These are phyloP conservation scores for Abrostola triplasia DNA, from an alignment of 2,888 invertebrate genomes.

Conservation along the genomic window DNA sequence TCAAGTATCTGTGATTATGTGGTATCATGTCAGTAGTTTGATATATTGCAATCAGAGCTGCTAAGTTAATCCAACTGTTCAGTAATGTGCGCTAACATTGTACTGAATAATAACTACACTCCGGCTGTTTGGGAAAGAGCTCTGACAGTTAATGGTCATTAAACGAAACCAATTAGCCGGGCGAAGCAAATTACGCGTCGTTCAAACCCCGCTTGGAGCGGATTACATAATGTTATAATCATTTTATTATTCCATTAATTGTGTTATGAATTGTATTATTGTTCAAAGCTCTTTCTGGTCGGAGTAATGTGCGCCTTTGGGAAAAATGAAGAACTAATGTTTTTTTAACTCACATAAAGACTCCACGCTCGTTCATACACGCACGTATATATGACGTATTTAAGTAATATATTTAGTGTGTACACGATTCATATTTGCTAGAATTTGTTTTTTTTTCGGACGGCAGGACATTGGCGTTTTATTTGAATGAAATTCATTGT, in stretches of 20 bases:
- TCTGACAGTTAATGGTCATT: constrained; percentile 2
- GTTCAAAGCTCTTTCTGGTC: background rate
- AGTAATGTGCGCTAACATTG: background rate
- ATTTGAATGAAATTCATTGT: constrained; percentile 42
- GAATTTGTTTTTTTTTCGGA: constrained; percentile 51
- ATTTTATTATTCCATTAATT: too few species aligned
- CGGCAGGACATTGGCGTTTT: constrained; percentile 54
- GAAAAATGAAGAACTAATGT: constrained; percentile 36
- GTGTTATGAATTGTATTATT: background rate
- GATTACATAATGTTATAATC: too few species aligned
- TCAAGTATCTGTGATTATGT: too few species aligned
- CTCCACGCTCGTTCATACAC: constrained; percentile 70
- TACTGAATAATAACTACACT: background rate
- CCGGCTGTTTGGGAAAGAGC: constrained; percentile 4
- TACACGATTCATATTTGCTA: constrained; percentile 56
- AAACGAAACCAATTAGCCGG: background rate
- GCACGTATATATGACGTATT: constrained; percentile 62
- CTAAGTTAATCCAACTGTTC: constrained; percentile 23
- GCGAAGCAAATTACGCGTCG: too few species aligned
- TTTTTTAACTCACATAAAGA: constrained; percentile 48
- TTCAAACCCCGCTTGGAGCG: too few species aligned
- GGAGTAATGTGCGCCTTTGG: constrained; percentile 1
- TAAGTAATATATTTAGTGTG: constrained; percentile 60
- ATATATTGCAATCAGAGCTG: constrained; percentile 5
- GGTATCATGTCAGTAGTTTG: background rate